Percentiles rank a stretch among this genome's conserved stretches.
phyloP scores from a whole-genome alignment of 2,797 vertebrate species.

The Sebastiscus tertius region DNA sequence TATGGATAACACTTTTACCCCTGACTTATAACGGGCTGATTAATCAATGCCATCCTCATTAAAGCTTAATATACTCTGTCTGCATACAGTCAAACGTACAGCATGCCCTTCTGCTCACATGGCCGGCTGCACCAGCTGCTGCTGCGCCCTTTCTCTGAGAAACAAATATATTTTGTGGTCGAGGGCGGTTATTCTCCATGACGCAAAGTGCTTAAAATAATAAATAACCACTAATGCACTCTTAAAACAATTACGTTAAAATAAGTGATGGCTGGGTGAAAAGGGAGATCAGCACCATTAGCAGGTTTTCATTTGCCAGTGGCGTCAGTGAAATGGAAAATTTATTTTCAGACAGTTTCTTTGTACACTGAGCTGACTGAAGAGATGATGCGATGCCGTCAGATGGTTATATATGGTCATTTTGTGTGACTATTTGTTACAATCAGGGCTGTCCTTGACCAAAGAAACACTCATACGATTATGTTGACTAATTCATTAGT shows the following conservation, averaged over 20 bases:
- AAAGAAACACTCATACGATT: neutral
- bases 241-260: conserved; percentile 52
- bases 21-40: neutral
- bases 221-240: conserved; percentile 60
- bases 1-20: neutral
- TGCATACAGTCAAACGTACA: neutral
- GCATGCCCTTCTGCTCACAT: neutral
- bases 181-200: conserved; percentile 14
- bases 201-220: conserved; percentile 38
- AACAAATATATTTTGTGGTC: conserved; percentile 29
- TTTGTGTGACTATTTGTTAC: neutral
- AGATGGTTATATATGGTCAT: neutral
- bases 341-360: neutral
- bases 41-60: conserved; percentile 35
- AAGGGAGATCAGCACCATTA: conserved; percentile 34
- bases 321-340: conserved; percentile 14
- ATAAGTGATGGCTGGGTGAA: conserved; percentile 17
- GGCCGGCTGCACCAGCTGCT: conserved; percentile 6
- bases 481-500: no score
- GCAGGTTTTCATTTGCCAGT: conserved; percentile 26
- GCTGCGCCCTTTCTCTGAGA: conserved; percentile 13
- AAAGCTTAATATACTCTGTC: conserved; percentile 7
- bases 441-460: neutral
- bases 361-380: neutral
- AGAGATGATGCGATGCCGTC: neutral